Evolutionary conservation across 2,888 invertebrate genomes (phyloP).

Genomic region (Cantharis lateralis): DNA sequence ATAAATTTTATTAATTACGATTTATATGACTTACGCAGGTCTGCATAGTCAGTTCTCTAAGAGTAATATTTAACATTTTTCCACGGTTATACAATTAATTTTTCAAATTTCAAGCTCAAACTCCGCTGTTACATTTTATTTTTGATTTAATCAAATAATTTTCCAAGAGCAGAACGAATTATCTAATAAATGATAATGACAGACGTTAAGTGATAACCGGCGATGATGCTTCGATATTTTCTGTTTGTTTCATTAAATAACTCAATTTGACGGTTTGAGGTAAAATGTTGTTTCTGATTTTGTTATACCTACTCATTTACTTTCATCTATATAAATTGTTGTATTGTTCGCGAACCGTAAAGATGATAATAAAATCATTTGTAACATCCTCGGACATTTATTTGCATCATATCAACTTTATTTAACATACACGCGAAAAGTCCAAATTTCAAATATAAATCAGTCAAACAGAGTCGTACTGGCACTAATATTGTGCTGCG

Average conservation of each 20-base stretch:
- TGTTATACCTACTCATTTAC: neutral
- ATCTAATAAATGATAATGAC: constrained; percentile 20
- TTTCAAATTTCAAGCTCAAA: neutral
- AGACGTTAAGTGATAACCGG: constrained; percentile 20
- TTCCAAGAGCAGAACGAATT: constrained; percentile 3
- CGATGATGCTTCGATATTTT: constrained; percentile 20
- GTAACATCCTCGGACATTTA: neutral
- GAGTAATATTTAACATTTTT: neutral
- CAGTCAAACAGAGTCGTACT: neutral
- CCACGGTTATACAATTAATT: neutral
- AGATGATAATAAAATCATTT: neutral
- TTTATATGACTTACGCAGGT: neutral
- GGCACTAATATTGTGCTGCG: no score
- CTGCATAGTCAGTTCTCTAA: neutral
- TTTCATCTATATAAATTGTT: neutral
- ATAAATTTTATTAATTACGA: neutral
- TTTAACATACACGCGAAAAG: neutral
- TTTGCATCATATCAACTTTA: neutral
- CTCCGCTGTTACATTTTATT: neutral
- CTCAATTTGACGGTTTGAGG: constrained; percentile 20
- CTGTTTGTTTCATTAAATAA: constrained; percentile 11
- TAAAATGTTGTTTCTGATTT: constrained; percentile 8
- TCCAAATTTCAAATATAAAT: neutral
- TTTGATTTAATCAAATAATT: neutral
- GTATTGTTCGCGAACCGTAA: neutral